Evolutionary conservation across 2,113 vertebrate genomes (phyloP).

Genomic region (Embiotoca jacksoni): DNA sequence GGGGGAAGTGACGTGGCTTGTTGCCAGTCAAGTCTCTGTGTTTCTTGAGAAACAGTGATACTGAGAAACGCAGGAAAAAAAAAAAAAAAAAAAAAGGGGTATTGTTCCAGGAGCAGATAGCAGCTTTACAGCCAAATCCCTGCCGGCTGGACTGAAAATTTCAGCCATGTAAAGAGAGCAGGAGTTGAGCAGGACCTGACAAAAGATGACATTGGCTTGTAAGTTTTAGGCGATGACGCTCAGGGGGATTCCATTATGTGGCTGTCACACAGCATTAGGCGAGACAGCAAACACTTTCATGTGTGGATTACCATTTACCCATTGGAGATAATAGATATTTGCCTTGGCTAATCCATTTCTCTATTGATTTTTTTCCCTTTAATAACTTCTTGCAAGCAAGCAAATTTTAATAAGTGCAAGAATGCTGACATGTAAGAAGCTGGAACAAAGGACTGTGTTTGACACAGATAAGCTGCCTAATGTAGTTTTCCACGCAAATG

Average conservation of each 20-base stretch:
- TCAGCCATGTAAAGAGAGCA: constrained; percentile 80
- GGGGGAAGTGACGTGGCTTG: constrained; percentile 47
- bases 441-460: constrained; percentile 56
- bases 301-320: constrained; percentile 89
- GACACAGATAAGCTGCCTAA: constrained; percentile 64
- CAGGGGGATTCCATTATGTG: constrained; percentile 85
- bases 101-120: constrained; percentile 73
- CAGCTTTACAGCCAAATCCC: constrained; percentile 82
- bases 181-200: constrained; percentile 78
- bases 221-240: constrained; percentile 78
- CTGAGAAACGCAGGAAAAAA: not conserved
- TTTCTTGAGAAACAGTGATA: constrained; percentile 71
- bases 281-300: constrained; percentile 87
- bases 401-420: constrained; percentile 80
- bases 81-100: constrained; percentile 26
- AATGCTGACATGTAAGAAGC: constrained; percentile 81
- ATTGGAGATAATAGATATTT: constrained; percentile 86
- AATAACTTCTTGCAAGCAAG: constrained; percentile 85
- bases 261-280: constrained; percentile 88
- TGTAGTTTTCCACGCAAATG: constrained; percentile 48
- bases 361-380: constrained; percentile 78
- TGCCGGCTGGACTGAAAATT: constrained; percentile 75
- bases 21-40: constrained; percentile 62
- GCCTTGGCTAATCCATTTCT: constrained; percentile 84
- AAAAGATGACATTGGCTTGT: constrained; percentile 87